phyloP scores from a whole-genome alignment of 2,888 invertebrate species.

The Herminia tarsipennalis region DNA sequence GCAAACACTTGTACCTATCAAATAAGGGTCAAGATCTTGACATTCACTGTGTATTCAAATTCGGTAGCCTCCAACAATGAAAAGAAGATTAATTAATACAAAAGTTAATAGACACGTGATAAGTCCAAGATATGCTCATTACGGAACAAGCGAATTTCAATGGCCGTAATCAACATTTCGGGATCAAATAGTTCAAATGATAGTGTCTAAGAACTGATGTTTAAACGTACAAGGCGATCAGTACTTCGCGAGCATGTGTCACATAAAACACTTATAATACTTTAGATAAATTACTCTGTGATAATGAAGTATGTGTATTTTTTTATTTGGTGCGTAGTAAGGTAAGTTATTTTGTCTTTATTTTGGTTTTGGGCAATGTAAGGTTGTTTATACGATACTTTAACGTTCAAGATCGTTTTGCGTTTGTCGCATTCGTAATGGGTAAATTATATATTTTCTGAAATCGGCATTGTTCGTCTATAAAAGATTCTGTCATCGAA shows the following conservation, averaged over 20 bases:
- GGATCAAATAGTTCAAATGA: constrained; percentile 72
- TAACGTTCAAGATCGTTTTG: too few species aligned
- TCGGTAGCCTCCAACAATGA: too few species aligned
- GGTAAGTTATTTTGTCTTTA: constrained; percentile 39
- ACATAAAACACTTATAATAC: constrained; percentile 20
- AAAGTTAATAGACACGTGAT: constrained; percentile 1
- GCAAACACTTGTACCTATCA: too few species aligned
- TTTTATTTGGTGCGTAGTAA: constrained; percentile 39
- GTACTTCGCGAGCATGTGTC: constrained; percentile 33
- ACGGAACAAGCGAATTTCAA: constrained; percentile 33
- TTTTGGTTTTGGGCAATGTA: neutral
- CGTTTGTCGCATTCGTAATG: too few species aligned
- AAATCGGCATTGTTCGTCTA: too few species aligned
- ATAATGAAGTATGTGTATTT: constrained; percentile 44
- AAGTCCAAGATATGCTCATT: neutral
- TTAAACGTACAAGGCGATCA: constrained; percentile 17
- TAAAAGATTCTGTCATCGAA: too few species aligned
- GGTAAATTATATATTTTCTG: too few species aligned
- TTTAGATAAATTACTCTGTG: constrained; percentile 18
- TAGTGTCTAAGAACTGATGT: constrained; percentile 43
- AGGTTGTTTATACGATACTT: neutral
- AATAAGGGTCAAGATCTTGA: too few species aligned
- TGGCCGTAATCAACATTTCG: constrained; percentile 35
- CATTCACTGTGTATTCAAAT: too few species aligned
- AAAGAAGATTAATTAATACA: too few species aligned